A percentile compares a stretch with the other conserved stretches of the same genome.
Evolutionary conservation across 2,797 vertebrate species (phyloP).

Genomic region (Megaceryle alcyon): DNA sequence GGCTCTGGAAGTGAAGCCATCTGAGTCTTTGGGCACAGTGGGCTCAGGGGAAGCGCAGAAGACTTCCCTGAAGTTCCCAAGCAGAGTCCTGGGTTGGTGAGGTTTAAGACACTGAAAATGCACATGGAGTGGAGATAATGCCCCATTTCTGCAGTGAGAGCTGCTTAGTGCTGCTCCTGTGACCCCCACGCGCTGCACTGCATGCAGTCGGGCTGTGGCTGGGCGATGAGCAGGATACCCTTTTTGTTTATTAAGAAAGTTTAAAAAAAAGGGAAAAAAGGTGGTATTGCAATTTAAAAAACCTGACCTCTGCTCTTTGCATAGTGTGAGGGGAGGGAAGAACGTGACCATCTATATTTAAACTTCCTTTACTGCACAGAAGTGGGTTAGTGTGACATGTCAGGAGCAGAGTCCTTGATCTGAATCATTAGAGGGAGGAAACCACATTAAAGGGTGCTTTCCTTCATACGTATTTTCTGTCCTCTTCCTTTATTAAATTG

Average conservation of each 20-base stretch:
- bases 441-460: neutral
- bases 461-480: neutral
- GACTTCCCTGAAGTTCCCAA: neutral
- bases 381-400: conserved; percentile 12
- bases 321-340: neutral
- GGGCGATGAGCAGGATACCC: neutral
- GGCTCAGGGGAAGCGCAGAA: neutral
- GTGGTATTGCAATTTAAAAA: neutral
- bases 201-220: rapidly evolving
- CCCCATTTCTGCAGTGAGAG: rapidly evolving
- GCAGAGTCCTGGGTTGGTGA: neutral
- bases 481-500: neutral
- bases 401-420: neutral
- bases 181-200: too few relatives aligned
- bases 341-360: neutral
- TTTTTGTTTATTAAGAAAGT: neutral
- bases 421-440: conserved; percentile 2
- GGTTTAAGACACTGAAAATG: neutral
- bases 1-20: neutral
- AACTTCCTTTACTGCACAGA: neutral
- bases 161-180: neutral
- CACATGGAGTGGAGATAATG: rapidly evolving
- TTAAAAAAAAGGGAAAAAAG: neutral
- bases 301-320: neutral
- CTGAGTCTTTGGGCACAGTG: neutral